A percentile compares a stretch with the other conserved stretches of the same genome.
Conservation (phyloP, 2,888 invertebrate genomes). For the Magallana nippona region DNA sequence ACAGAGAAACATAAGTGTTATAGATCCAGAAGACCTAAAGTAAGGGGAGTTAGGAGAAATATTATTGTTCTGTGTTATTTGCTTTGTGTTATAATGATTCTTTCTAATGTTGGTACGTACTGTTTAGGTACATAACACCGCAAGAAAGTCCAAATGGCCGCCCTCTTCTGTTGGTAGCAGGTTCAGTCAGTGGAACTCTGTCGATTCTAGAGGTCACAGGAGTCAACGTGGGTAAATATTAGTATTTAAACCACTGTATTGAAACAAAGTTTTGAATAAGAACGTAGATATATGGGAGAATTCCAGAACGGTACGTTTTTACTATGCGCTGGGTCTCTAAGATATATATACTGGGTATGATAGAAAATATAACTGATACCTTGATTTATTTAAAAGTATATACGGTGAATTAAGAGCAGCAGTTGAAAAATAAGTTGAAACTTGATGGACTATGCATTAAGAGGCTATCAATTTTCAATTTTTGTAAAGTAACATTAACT, state of each 20-base stretch:
- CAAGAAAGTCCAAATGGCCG: constrained; percentile 41
- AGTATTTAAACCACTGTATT: background rate
- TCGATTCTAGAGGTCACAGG: constrained; percentile 36
- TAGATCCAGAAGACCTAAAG: constrained; percentile 68
- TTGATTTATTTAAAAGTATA: too few relatives aligned
- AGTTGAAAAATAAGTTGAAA: too few relatives aligned
- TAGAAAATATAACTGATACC: too few relatives aligned
- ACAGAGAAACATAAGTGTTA: constrained; percentile 54
- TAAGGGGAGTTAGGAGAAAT: constrained; percentile 33
- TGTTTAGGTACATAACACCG: constrained; percentile 40
- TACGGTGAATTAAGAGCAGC: too few relatives aligned
- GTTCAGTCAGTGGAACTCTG: constrained; percentile 39
- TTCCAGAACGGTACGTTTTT: too few relatives aligned
- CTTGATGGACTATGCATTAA: too few relatives aligned
- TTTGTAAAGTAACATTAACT: too few relatives aligned
- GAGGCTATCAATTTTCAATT: too few relatives aligned
- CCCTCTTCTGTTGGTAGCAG: constrained; percentile 36
- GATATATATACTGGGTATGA: too few relatives aligned
- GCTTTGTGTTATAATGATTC: background rate
- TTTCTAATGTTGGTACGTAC: background rate
- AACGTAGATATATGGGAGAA: too few relatives aligned
- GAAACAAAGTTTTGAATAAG: background rate
- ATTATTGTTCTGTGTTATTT: background rate
- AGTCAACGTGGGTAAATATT: background rate
- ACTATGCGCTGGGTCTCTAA: too few relatives aligned